A percentile compares a stretch with the other conserved stretches of the same genome.
These are phyloP conservation scores for Macquaria ambigua DNA, from an alignment of 2,113 vertebrate genomes.

Conservation along the genomic window DNA sequence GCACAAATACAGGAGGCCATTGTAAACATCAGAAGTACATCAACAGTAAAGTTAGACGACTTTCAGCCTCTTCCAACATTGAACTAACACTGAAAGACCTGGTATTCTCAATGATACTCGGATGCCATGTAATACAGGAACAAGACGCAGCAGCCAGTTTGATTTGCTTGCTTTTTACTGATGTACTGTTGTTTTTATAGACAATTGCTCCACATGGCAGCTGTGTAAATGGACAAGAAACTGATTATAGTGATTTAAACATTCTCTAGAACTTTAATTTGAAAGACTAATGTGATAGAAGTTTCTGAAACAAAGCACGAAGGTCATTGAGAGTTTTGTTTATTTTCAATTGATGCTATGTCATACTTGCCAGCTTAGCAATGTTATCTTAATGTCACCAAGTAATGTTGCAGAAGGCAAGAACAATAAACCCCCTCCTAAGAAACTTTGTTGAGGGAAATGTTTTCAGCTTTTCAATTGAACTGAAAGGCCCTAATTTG, in stretches of 20 bases:
- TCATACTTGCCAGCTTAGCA: neutral
- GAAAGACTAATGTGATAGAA: neutral
- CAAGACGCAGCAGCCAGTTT: neutral
- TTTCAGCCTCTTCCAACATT: too few relatives aligned
- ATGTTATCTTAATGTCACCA: neutral
- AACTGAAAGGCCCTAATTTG: neutral
- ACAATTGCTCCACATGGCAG: neutral
- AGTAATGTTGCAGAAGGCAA: neutral
- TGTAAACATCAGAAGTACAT: neutral
- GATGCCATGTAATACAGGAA: neutral
- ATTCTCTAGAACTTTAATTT: neutral
- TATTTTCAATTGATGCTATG: neutral
- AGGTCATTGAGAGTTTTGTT: neutral
- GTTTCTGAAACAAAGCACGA: neutral
- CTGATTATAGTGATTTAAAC: neutral
- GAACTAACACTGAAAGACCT: neutral
- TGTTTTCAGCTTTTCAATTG: neutral
- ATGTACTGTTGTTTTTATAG: neutral
- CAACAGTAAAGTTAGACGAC: neutral
- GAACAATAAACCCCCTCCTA: neutral
- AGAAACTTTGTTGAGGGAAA: neutral
- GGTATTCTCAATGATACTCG: neutral
- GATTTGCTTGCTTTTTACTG: neutral
- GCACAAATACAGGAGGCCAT: neutral
- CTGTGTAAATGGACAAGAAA: neutral